phyloP scores from a whole-genome alignment of 2,888 invertebrate genomes.

The Anoncus sp. region DNA sequence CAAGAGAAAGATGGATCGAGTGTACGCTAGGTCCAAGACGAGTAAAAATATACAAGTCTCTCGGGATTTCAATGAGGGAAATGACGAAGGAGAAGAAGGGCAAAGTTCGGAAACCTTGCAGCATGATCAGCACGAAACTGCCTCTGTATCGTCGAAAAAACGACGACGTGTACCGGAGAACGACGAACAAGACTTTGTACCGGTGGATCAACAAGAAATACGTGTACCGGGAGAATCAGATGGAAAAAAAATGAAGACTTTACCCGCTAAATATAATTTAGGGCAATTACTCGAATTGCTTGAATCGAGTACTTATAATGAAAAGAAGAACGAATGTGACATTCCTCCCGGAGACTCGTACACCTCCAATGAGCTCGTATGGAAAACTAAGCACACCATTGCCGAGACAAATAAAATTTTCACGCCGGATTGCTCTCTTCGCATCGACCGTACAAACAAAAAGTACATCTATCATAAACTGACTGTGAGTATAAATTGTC shows the following conservation, averaged over 20 bases:
- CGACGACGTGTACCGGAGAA: neutral
- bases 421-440: neutral
- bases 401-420: constrained; percentile 1
- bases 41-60: neutral
- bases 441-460: neutral
- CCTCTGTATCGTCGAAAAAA: neutral
- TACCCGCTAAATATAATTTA: constrained; percentile 12
- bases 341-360: neutral
- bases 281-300: constrained; percentile 4
- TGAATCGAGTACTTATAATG: constrained; percentile 10
- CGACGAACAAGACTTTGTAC: neutral
- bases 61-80: constrained; percentile 2
- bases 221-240: neutral
- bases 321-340: constrained; percentile 7
- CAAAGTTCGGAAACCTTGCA: neutral
- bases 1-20: constrained; percentile 3
- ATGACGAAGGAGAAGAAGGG: constrained; percentile 4
- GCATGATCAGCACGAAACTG: neutral
- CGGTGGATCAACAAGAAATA: too few relatives aligned
- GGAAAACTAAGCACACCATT: neutral
- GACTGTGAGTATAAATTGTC: neutral
- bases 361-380: constrained; percentile 3
- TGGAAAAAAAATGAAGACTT: constrained; percentile 7
- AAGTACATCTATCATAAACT: constrained; percentile 1
- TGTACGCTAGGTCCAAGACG: neutral